phyloP scores from a whole-genome alignment of 2,797 vertebrate species.

The Dallia pectoralis region DNA sequence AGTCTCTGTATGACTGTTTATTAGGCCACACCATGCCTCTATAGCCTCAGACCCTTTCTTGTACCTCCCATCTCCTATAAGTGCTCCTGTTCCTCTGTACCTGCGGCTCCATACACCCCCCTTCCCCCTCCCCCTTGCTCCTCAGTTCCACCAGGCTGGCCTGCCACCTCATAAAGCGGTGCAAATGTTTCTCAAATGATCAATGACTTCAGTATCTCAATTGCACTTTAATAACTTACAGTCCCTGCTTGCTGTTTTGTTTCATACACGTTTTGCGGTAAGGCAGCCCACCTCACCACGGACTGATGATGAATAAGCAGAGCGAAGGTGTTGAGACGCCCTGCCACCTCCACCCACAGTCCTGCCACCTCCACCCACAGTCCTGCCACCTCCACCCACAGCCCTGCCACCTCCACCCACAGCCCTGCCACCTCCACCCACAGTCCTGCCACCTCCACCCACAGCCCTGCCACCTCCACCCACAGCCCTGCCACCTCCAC shows the following conservation, averaged over 20 bases:
- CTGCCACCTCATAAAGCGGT: constrained; percentile 15
- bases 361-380: no score
- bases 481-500: constrained; percentile 19
- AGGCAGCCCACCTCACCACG: constrained; percentile 6
- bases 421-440: neutral
- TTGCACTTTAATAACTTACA: constrained; percentile 31
- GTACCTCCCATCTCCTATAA: constrained; percentile 12
- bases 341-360: no score
- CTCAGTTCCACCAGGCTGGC: neutral
- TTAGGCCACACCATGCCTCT: no score
- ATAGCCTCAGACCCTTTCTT: no score
- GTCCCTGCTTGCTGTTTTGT: constrained; percentile 9
- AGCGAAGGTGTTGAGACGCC: constrained; percentile 12
- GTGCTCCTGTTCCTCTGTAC: no score
- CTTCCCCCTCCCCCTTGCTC: neutral
- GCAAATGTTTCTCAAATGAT: constrained; percentile 46
- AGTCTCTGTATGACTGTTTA: no score
- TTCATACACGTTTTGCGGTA: constrained; percentile 32
- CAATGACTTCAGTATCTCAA: constrained; percentile 34
- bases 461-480: no score
- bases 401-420: neutral
- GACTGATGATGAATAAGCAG: constrained; percentile 42
- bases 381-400: neutral
- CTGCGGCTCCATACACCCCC: neutral
- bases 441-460: neutral